Evolutionary conservation across 2,888 invertebrate species (phyloP).

Genomic region (Lycocerus yunnanus): DNA sequence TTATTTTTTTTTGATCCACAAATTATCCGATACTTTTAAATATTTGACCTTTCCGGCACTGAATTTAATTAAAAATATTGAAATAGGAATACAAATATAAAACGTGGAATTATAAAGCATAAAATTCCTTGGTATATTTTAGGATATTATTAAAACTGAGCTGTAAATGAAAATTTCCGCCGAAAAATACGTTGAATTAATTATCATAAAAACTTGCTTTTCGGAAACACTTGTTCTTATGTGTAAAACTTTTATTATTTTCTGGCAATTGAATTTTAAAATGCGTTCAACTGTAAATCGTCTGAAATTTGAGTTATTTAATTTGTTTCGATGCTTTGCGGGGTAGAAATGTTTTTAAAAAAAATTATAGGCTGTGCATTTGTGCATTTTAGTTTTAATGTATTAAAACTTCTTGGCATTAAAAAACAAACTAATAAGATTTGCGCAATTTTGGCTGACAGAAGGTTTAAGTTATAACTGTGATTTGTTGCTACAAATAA

Average conservation of each 20-base stretch:
- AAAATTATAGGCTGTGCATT: not conserved
- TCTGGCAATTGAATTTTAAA: not conserved
- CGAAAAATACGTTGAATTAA: not conserved
- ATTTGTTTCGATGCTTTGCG: not conserved
- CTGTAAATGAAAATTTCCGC: not conserved
- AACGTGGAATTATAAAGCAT: not conserved
- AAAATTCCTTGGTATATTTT: not conserved
- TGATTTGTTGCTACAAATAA: not conserved
- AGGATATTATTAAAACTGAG: not conserved
- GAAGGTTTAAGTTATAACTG: not conserved
- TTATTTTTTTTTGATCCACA: not conserved
- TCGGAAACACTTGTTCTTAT: not conserved
- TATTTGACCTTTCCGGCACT: not conserved
- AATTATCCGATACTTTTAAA: not conserved
- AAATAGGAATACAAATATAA: not conserved
- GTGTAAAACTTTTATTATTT: not conserved
- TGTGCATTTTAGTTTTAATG: not conserved
- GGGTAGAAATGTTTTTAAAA: not conserved
- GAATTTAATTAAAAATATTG: not conserved
- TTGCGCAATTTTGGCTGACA: not conserved
- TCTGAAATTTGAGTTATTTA: not conserved
- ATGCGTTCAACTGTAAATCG: not conserved
- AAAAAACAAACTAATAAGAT: not conserved
- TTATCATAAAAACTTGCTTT: not conserved
- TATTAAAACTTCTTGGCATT: not conserved